A percentile compares a stretch with the other conserved stretches of the same genome.
Conservation (phyloP, 2,113 vertebrate genomes). For the Colinus virginianus region DNA sequence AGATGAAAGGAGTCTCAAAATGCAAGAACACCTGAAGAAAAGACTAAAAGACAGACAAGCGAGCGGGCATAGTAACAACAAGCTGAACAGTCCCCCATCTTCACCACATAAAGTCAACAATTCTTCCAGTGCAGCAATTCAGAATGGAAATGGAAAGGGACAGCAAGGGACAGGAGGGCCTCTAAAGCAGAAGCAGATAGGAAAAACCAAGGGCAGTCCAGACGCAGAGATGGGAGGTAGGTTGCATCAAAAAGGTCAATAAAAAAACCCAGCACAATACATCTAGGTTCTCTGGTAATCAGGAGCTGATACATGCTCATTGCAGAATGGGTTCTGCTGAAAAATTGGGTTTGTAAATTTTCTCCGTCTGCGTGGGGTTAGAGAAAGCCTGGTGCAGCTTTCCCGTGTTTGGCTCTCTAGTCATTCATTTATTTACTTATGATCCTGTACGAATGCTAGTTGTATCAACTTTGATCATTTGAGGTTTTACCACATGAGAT, state of each 20-base stretch:
- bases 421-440: background rate
- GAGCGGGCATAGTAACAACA: conserved; percentile 70
- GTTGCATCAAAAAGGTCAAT: background rate
- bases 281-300: background rate
- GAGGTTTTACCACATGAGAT: background rate
- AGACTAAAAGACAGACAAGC: conserved; percentile 79
- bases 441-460: background rate
- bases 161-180: conserved; percentile 60
- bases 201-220: conserved; percentile 71
- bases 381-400: background rate
- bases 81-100: conserved; percentile 75
- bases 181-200: conserved; percentile 75
- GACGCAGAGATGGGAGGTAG: conserved; percentile 75
- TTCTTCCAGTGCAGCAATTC: conserved; percentile 33
- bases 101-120: conserved; percentile 74
- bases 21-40: conserved; percentile 82
- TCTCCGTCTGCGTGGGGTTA: background rate
- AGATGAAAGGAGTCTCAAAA: conserved; percentile 80
- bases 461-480: background rate
- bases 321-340: background rate
- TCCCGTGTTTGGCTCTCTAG: background rate
- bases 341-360: background rate
- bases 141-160: conserved; percentile 76
- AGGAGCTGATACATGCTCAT: background rate
- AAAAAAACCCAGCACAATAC: background rate